Base-by-base conservation (phyloP, 2,797 vertebrate genomes). In the Chrysolophus pictus region DNA sequence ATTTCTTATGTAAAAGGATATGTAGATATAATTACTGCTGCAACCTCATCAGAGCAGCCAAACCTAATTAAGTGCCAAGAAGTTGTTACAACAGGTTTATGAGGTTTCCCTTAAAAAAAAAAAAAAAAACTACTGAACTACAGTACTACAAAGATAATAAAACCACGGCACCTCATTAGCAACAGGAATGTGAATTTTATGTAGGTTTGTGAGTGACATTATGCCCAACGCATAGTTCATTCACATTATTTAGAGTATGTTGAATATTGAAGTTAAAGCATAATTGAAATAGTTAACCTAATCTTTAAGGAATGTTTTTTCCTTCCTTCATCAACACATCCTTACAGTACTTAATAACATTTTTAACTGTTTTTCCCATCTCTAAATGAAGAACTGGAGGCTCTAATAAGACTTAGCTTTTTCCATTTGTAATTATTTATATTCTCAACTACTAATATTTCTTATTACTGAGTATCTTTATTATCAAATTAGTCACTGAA, bases 11-110 rank as follows among this genome's bases (percentile, higher is more conserved):
- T 74, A 87, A 91, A 88, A 82, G 60, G 24, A 76, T 76, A 87
- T 69, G 62, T 44, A 71, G 90, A 85, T n/a, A 82, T 88, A 94
- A 93, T 94, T 94, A 83, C 53, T 65, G 69, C 55, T 75, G 91
- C 76, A 91, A 69, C 63, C 92, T 95, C 91, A 94, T 91, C 87
- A 93, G 31, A 86, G 24, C 19, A 91, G 72, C 67, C 47, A 86
- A 89, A 72, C 77, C 79, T 93, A 91, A 95, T 92, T 96, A 92
- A 89, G 65, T 78, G 82, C 83, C 76, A 91, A 87, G 39, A 5
- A 37, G 39, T 19, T 94, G 56, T 63, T 87, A 91, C 70, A 87
- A 71, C 81, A 91, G 47, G 63, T 39, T 89, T 80, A 70, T 64
- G 79, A 89, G 49, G 80, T 65, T 87, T 89, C 53, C 82, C 49